A percentile compares a stretch with the other conserved stretches of the same genome.
phyloP scores from a whole-genome alignment of 2,888 invertebrate species.

The Ligdia adustata region DNA sequence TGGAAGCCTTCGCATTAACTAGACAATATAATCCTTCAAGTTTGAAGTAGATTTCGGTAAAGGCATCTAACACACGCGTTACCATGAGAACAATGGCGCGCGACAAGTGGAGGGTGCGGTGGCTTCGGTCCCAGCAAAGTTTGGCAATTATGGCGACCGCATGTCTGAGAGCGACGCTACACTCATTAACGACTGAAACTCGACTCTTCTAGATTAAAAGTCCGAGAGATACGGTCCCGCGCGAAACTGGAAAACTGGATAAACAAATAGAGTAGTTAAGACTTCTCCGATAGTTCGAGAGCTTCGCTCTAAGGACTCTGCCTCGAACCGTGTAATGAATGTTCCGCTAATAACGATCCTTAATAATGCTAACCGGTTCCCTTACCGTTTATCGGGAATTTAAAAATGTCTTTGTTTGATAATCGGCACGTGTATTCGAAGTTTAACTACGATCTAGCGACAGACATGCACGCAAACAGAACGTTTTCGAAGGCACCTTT shows the following conservation, averaged over 20 bases:
- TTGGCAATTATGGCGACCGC: slow-evolving; percentile 83
- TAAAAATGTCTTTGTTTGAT: slow-evolving; percentile 21
- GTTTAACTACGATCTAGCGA: slow-evolving; percentile 26
- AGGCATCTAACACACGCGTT: slow-evolving; percentile 68
- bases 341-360: slow-evolving; percentile 24
- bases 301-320: slow-evolving; percentile 35
- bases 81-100: slow-evolving; percentile 76
- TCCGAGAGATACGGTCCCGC: slow-evolving; percentile 62
- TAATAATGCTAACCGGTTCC: slow-evolving; percentile 10
- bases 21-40: slow-evolving; percentile 44
- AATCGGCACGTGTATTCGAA: slow-evolving; percentile 18
- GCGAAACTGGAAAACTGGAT: slow-evolving; percentile 47
- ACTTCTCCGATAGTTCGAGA: slow-evolving; percentile 49
- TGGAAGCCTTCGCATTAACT: slow-evolving; percentile 34
- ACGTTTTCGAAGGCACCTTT: slow-evolving; percentile 31
- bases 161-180: slow-evolving; percentile 81
- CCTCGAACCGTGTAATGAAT: slow-evolving; percentile 45
- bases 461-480: slow-evolving; percentile 29
- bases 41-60: slow-evolving; percentile 53
- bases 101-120: slow-evolving; percentile 69
- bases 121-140: slow-evolving; percentile 71
- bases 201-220: slow-evolving; percentile 79
- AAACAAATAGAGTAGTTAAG: slow-evolving; percentile 53
- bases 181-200: slow-evolving; percentile 79
- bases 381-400: slow-evolving; percentile 13